Evolutionary conservation across 2,797 vertebrate genomes (phyloP).

Genomic region (Phyllotis vaccarum): DNA sequence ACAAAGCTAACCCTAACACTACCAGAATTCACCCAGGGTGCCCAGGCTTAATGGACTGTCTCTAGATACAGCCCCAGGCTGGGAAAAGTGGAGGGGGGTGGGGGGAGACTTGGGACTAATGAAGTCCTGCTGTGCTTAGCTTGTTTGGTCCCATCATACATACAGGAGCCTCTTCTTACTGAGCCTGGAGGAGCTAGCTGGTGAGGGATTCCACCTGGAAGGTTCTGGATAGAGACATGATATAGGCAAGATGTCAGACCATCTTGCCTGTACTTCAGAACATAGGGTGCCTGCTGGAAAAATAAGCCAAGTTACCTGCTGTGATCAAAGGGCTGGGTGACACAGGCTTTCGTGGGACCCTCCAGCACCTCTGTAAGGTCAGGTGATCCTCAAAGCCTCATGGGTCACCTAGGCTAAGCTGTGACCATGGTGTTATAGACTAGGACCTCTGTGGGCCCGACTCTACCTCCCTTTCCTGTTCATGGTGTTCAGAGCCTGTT

Average conservation of each 20-base stretch:
- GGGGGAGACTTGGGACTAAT: not conserved
- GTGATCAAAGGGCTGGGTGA: not conserved
- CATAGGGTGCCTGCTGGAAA: not conserved
- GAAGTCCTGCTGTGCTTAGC: not conserved
- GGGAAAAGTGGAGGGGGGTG: too few species aligned
- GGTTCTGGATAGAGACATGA: not conserved
- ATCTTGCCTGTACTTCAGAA: too few species aligned
- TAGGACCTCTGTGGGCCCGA: not conserved
- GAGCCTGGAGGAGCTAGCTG: not conserved
- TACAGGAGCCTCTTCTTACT: not conserved
- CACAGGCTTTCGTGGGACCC: not conserved
- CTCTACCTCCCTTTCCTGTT: not conserved
- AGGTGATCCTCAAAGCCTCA: not conserved
- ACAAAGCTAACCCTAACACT: not conserved
- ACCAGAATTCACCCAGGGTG: not conserved
- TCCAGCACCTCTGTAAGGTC: not conserved
- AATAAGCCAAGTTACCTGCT: not conserved
- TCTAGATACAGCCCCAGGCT: not conserved
- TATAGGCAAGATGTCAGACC: not conserved
- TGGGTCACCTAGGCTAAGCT: not conserved
- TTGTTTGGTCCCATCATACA: not conserved
- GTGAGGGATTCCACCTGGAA: not conserved
- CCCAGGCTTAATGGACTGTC: not conserved
- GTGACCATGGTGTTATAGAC: too few species aligned
- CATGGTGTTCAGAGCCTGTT: fast-evolving